Percentiles rank a stretch among this genome's conserved stretches.
phyloP scores from a whole-genome alignment of 1,140 invertebrate species.

The Temnothorax longispinosus region DNA sequence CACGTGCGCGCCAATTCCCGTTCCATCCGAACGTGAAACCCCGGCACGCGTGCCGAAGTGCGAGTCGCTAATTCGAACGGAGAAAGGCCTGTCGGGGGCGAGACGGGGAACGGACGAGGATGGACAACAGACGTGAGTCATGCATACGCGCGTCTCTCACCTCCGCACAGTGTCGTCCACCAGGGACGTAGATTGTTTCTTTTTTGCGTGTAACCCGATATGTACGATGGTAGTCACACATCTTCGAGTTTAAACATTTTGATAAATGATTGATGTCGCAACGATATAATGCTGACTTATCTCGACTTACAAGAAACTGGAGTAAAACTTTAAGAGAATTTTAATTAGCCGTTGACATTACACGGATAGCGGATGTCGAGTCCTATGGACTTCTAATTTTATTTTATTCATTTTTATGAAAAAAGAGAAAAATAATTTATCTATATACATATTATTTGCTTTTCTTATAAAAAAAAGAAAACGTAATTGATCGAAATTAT shows the following conservation, averaged over 20 bases:
- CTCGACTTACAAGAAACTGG: not conserved
- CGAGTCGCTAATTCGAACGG: conserved; percentile 43
- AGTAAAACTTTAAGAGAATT: not conserved
- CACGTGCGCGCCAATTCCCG: not conserved
- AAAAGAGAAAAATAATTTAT: not conserved
- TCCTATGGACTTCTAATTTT: not conserved
- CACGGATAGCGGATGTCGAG: not conserved
- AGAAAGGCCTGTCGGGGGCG: conserved; percentile 46
- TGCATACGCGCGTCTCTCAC: conserved; percentile 22
- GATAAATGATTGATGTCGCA: not conserved
- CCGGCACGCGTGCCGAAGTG: conserved; percentile 17
- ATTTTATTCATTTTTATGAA: not conserved
- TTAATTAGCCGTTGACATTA: not conserved
- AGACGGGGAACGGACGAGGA: conserved; percentile 45
- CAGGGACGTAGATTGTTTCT: not conserved
- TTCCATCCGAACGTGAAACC: not conserved
- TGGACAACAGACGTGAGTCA: conserved; percentile 66
- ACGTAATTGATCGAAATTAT: not conserved
- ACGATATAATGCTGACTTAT: not conserved
- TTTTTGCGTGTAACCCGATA: not conserved
- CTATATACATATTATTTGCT: not conserved
- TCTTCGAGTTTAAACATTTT: not conserved
- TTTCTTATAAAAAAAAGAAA: not conserved
- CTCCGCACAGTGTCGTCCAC: not conserved
- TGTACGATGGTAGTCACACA: not conserved